A percentile compares a stretch with the other conserved stretches of the same genome.
Evolutionary conservation across 2,888 invertebrate genomes (phyloP).

Genomic region (Timema cristinae): DNA sequence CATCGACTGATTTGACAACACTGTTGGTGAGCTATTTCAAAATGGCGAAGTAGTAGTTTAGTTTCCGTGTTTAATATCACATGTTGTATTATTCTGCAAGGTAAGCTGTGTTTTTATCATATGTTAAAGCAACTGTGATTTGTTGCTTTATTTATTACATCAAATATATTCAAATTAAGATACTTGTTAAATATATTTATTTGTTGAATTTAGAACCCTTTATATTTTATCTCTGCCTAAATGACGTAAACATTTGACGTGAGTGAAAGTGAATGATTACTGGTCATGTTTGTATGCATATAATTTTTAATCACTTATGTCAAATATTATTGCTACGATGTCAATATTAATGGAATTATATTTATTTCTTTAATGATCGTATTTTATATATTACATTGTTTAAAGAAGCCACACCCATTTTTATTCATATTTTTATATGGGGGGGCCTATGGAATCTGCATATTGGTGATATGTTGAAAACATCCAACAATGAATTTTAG

Average conservation of each 20-base stretch:
- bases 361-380: background rate
- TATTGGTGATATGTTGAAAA: no score
- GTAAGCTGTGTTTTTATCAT: background rate
- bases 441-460: no score
- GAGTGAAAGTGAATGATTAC: background rate
- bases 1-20: no score
- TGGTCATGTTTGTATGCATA: no score
- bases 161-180: no score
- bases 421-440: no score
- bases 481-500: no score
- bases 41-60: conserved; percentile 23
- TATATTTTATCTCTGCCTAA: background rate
- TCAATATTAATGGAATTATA: background rate
- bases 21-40: conserved; percentile 4
- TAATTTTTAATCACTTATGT: no score
- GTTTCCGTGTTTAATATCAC: conserved; percentile 21
- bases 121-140: background rate
- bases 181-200: no score
- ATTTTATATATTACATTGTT: background rate
- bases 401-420: conserved; percentile 19
- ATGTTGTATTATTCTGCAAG: conserved; percentile 20
- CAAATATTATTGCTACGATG: no score
- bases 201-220: no score
- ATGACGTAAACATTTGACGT: conserved; percentile 24
- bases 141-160: no score